Evolutionary conservation across 1,140 invertebrate genomes (phyloP), one percentile per base, ranked within the genome.

Genomic region (Aphelinus atriplicis): DNA sequence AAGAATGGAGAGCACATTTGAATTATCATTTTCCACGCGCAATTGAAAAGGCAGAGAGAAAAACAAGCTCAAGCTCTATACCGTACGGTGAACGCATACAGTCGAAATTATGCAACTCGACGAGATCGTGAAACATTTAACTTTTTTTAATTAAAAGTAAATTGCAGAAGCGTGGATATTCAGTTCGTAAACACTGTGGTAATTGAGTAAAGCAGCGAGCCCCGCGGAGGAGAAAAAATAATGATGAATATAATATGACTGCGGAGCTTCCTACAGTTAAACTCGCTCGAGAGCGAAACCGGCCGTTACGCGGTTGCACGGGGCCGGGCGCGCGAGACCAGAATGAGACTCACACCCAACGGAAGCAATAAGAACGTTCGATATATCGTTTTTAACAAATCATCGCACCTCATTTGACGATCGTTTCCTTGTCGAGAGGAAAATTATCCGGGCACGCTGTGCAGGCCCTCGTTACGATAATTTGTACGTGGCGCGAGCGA

Each of bases 101-200:
- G 26, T 26, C 26, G 26, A 69, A 69, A 58, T 9, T 60, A 58
- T 10, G 42, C 47, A 70, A 43, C 58, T 62, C 55, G 56, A 71
- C 63, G 55, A 26, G 4, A 3, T 43, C 3, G 45, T 56, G 43
- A 63, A 55, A 55, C 47, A 71, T 62, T 63, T 63, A 1, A 7
- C 26, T 56, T 64, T 26, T 56, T 9, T 65, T 72, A 72, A 72
- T 72, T 72, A 72, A 65, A 71, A 42, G 3, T 6, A 65, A 63
- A 65, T 72, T 42, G 46, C 53, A 50, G n/a, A 7, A 48, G 1
- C 53, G 45, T 47, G n/a, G 5, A 2, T 2, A 26, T 10, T 0
- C 6, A 55, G 51, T 72, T 72, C 62, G 57, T 65, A 72, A 57
- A 65, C 51, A 46, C 3, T 42, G 9, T 46, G 42, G 43, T 65